Base-by-base conservation (phyloP, 2,797 vertebrate genomes). In the Brachyrhaphis roseni region DNA sequence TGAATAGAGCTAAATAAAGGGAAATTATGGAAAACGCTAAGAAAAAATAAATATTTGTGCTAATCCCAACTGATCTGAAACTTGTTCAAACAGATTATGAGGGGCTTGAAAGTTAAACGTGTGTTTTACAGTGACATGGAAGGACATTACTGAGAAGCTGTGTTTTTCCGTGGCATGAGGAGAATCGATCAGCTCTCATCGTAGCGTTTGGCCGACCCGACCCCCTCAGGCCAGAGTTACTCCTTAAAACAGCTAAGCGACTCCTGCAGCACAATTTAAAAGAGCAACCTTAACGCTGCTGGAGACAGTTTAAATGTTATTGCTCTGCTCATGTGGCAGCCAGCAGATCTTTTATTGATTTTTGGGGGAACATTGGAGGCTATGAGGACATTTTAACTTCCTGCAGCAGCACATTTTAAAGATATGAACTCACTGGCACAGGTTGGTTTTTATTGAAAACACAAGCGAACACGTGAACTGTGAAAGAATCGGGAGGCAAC, bases 291-390 rank as follows among this genome's bases (percentile, higher is more conserved):
- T 46, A 83, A 68, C 72, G 79, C 74, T 77, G 80, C 74, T 47
- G 43, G 72, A 76, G 77, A 59, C 79, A 64, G 72, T 66, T 80
- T 41, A 78, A 79, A 78, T 26, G 8, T 72, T 73, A 80, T 74
- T 78, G 70, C 81, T 79, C 66, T 36, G 77, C 45, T 82, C 20
- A 20, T 72, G 74, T 68, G 49, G 66, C 71, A 82, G 66, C 53
- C 59, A 73, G 78, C 45, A 41, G 51, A 57, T 45, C 75, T 49
- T 43, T 23, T 75, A 88, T 90, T 8, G 73, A 87, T 91, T 84
- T 80, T 36, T 55, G 23, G 45, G 64, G 70, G 39, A 82, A 39
- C 64, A 77, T n/a, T 72, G 80, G 78, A 74, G 81, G 73, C 76
- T 75, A 74, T 5, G 74, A 76, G 71, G 46, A 78, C 49, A 70